phyloP scores from a whole-genome alignment of 2,113 vertebrate genomes.

The Sapayoa aenigma region DNA sequence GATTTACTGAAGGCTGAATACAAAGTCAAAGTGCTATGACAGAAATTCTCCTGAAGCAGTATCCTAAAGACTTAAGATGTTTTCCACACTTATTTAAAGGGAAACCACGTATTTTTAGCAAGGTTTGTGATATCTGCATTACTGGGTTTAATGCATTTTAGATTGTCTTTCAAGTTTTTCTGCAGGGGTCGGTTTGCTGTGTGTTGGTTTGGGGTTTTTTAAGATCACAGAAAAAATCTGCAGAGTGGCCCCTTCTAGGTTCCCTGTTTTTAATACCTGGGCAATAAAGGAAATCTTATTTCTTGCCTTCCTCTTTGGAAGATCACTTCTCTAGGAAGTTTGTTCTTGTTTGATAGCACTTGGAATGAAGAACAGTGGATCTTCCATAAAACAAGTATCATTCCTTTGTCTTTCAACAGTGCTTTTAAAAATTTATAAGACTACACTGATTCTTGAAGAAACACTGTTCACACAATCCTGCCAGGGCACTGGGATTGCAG shows the following conservation, averaged over 20 bases:
- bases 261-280: not conserved
- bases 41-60: not conserved
- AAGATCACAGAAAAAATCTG: not conserved
- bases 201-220: not conserved
- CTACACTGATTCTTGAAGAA: not conserved
- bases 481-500: slow-evolving; percentile 2
- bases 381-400: not conserved
- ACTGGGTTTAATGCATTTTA: not conserved
- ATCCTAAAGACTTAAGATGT: not conserved
- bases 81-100: not conserved
- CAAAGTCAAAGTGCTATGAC: not conserved
- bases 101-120: not conserved
- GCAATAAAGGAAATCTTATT: not conserved
- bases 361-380: not conserved
- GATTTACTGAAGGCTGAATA: not conserved
- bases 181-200: not conserved
- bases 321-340: not conserved
- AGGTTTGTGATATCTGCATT: not conserved
- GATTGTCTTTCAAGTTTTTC: not conserved
- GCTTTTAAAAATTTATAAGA: not conserved
- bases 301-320: not conserved
- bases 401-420: not conserved
- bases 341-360: not conserved
- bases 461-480: not conserved
- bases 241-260: not conserved